These are phyloP conservation scores for Cephalopachus bancanus DNA, from an alignment of 2,797 vertebrate species.

Conservation along the genomic window DNA sequence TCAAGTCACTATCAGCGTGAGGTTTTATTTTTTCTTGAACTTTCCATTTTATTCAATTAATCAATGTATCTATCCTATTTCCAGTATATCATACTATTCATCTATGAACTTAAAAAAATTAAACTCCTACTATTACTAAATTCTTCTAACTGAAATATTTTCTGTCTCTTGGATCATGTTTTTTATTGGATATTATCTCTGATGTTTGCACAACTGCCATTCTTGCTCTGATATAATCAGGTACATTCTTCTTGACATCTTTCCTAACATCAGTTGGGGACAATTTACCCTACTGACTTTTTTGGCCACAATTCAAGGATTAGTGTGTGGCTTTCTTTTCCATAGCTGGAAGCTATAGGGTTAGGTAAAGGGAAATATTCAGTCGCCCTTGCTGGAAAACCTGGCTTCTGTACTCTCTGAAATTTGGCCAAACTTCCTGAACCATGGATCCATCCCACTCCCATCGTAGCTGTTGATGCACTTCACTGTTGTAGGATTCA, in stretches of 20 bases:
- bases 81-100: background rate
- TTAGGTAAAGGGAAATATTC: background rate
- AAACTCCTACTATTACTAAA: background rate
- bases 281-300: background rate
- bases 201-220: background rate
- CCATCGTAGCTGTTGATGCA: background rate
- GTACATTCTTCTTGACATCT: background rate
- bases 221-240: background rate
- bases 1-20: background rate
- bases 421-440: background rate
- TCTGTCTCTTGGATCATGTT: background rate
- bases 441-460: background rate
- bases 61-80: background rate
- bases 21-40: background rate
- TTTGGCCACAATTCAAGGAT: background rate
- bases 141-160: slow-evolving; percentile 15
- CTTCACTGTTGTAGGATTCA: background rate
- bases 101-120: background rate
- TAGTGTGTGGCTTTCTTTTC: background rate
- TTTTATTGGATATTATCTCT: background rate
- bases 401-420: background rate
- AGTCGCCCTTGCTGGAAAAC: background rate
- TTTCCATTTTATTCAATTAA: background rate
- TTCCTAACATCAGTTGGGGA: background rate
- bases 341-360: background rate